phyloP scores from a whole-genome alignment of 2,113 vertebrate species.

The Corythaixoides concolor region DNA sequence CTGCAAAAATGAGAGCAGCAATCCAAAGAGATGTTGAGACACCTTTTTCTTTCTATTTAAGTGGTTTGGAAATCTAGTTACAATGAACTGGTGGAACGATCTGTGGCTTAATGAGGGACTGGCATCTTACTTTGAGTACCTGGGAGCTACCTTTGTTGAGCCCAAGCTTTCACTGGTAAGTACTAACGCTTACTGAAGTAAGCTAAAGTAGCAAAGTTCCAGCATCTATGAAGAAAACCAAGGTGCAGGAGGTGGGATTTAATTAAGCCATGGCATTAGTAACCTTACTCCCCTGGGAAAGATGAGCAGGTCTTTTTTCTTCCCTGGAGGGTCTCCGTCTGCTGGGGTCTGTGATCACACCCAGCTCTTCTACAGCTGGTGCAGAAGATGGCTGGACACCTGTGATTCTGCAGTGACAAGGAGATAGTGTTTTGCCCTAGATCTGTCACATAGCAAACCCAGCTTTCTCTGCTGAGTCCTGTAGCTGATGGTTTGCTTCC shows the following conservation, averaged over 20 bases:
- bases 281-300: not conserved
- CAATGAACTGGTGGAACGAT: conserved; percentile 85
- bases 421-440: not conserved
- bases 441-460: not conserved
- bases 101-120: conserved; percentile 85
- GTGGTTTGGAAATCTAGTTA: conserved; percentile 88
- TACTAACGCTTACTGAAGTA: not conserved
- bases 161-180: conserved; percentile 69
- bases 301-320: not conserved
- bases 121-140: conserved; percentile 75
- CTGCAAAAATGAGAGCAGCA: not conserved
- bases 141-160: conserved; percentile 54
- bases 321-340: not conserved
- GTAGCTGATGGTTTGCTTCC: not conserved
- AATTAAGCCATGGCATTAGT: not conserved
- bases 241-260: not conserved
- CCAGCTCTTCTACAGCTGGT: not conserved
- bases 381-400: not conserved
- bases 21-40: not conserved
- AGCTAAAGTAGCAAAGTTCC: not conserved
- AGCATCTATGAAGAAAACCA: not conserved
- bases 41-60: conserved; percentile 53
- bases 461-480: not conserved
- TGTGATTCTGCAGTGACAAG: not conserved
- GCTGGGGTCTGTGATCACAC: rapidly evolving